Conservation (phyloP, 2,888 invertebrate species). For the Troides helena region DNA sequence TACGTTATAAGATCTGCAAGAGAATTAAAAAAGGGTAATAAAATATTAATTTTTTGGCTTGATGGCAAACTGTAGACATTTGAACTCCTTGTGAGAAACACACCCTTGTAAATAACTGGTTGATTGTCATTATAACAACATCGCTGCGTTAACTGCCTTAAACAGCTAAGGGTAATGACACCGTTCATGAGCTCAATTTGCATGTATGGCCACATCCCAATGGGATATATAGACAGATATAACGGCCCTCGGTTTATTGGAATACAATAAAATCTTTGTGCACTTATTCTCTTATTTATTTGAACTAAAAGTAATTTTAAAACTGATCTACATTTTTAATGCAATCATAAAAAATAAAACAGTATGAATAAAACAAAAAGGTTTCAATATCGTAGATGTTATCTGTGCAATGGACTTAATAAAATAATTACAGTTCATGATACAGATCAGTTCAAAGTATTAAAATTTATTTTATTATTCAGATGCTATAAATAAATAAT, state of each 20-base stretch:
- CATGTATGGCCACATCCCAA: slow-evolving; percentile 48
- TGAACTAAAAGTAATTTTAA: slow-evolving; percentile 3
- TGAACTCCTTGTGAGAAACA: slow-evolving; percentile 45
- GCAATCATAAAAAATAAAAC: not conserved
- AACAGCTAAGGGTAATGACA: slow-evolving; percentile 75
- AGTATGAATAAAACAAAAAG: not conserved
- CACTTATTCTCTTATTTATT: not conserved
- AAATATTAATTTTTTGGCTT: slow-evolving; percentile 16
- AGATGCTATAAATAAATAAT: slow-evolving; percentile 3
- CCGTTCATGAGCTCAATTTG: slow-evolving; percentile 71
- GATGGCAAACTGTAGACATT: slow-evolving; percentile 38
- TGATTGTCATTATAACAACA: slow-evolving; percentile 64
- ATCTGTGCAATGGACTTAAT: too few relatives aligned
- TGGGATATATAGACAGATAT: slow-evolving; percentile 15
- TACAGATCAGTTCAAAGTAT: too few relatives aligned
- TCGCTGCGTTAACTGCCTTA: slow-evolving; percentile 70
- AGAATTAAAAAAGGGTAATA: not conserved
- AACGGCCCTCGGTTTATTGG: slow-evolving; percentile 13
- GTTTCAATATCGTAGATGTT: too few relatives aligned
- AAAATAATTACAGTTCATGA: too few relatives aligned
- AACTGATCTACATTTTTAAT: not conserved
- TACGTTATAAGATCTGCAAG: not conserved
- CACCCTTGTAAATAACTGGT: slow-evolving; percentile 62
- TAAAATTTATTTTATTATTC: too few relatives aligned
- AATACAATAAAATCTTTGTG: slow-evolving; percentile 14